Percentiles rank a stretch among this genome's conserved stretches.
phyloP scores from a whole-genome alignment of 2,888 invertebrate species.

The Tenthredo scrophulariae region DNA sequence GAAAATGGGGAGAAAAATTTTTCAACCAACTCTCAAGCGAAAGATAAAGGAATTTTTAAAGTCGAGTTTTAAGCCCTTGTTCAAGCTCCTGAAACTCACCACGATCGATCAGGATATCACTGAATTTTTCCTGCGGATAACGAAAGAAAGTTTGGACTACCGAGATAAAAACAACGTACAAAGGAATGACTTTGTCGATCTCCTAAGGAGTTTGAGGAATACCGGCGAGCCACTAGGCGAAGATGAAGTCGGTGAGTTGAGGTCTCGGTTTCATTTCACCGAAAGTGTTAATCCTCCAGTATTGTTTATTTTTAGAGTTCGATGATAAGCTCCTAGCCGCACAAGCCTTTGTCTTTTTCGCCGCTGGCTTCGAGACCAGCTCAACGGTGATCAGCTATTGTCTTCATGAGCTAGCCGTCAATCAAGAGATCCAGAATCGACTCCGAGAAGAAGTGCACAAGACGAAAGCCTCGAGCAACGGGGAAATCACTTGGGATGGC shows the following conservation, averaged over 20 bases:
- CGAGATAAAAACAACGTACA: conserved; percentile 77
- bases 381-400: conserved; percentile 37
- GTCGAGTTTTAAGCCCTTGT: conserved; percentile 70
- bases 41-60: conserved; percentile 38
- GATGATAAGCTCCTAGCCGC: conserved; percentile 68
- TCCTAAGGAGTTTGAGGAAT: conserved; percentile 79
- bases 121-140: conserved; percentile 78
- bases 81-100: conserved; percentile 70
- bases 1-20: conserved; percentile 60
- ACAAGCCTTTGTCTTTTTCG: conserved; percentile 73
- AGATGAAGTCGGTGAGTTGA: conserved; percentile 42
- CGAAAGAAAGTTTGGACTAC: conserved; percentile 78
- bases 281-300: too few species aligned
- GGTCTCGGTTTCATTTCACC: background rate
- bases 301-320: conserved; percentile 58
- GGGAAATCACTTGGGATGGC: background rate
- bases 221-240: conserved; percentile 58
- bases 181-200: conserved; percentile 80
- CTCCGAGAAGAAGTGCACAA: conserved; percentile 7
- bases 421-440: conserved; percentile 6
- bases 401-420: conserved; percentile 39
- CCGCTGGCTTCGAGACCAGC: conserved; percentile 75
- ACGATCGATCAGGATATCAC: conserved; percentile 71
- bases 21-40: conserved; percentile 56
- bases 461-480: background rate